Evolutionary conservation across 2,888 invertebrate species (phyloP), one percentile per base, ranked within the genome.

Genomic region (Drosophila prolongata): DNA sequence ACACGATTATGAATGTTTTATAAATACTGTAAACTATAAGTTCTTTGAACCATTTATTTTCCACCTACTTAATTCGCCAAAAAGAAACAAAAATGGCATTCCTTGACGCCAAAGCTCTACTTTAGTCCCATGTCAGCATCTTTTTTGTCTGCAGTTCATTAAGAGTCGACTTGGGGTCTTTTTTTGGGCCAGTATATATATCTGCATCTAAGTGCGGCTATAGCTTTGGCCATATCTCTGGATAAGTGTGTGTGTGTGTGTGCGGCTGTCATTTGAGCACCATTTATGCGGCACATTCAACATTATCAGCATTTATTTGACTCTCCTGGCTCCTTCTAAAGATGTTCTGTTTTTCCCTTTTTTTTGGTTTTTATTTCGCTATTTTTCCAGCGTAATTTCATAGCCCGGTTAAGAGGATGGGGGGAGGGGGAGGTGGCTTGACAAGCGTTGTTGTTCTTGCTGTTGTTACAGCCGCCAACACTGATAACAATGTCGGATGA

Each of bases 261-360:
- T 43, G 46, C 10, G 52, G 42, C 44, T 68, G 83, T 76, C 78
- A 75, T 84, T 80, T 70, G 81, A 78, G 79, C 70, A 67, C 68
- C 82, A 84, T 85, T 82, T 82, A 82, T 82, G 82, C 79, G 86
- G 53, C 86, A 87, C 82, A 82, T 85, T 82, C 86, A 85, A 82
- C 88, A 82, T 87, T 82, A 82, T 82, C 82, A 82, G 82, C 82
- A 79, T 87, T 82, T 87, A 82, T 87, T 85, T 73, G 37, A 14
- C 35, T 52, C 67, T 65, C 19, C 37, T 34, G 1, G 19, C 30
- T n/a, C 10, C 46, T 43, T 38, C 30, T 37, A n/a, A 34, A 24
- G 30, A 4, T 11, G 13, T 30, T 16, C 10, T 19, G 30, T 19
- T 30, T 4, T 11, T 11, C n/a, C 27, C 40, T 24, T 46, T 19